Evolutionary conservation across 2,888 invertebrate genomes (phyloP), one percentile per base, ranked within the genome.

Genomic region (Drosophila paracracens): DNA sequence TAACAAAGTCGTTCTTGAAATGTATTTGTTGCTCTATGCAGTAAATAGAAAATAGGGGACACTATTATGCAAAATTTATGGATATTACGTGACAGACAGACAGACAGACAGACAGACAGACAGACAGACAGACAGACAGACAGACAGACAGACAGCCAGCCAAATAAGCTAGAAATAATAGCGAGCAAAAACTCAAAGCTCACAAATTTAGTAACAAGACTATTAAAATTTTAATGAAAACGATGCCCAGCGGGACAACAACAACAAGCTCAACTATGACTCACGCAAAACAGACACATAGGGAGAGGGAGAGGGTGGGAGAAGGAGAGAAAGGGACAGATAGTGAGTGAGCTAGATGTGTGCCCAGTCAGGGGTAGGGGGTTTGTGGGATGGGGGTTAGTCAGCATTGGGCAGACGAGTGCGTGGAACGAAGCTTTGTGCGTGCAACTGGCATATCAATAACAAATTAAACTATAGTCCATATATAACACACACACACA

Each of bases 171-270:
- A 11, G 27, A 68, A 67, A 64, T 4, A 10, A 2, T 18, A 13
- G 16, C 53, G 21, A 36, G 62, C 27, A 46, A 46, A 61, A 66
- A 52, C 68, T 62, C 51, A 54, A 59, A 38, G 54, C 46, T 64
- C 46, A 53, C 43, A 65, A 60, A 60, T 48, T 51, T 52, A 57
- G 63, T 58, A 75, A 71, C 69, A 81, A 76, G 79, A 57, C 88
- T 82, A 85, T 88, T 85, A 88, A 89, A 85, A 89, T 82, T 85
- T 85, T 89, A 85, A 89, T 85, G 85, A 85, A 85, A 89, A 79
- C 70, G 85, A 76, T 88, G 88, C 80, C 80, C 88, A 59, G 51
- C 63, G 85, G 85, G 80, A 82, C 68, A 76, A 60, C 58, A 25
- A 25, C 25, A 72, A 61, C 70, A 69, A 59, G 66, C 40, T 33